A percentile compares a stretch with the other conserved stretches of the same genome.
Conservation (phyloP, 1,140 invertebrate genomes). For the Bombus cullumanus region DNA sequence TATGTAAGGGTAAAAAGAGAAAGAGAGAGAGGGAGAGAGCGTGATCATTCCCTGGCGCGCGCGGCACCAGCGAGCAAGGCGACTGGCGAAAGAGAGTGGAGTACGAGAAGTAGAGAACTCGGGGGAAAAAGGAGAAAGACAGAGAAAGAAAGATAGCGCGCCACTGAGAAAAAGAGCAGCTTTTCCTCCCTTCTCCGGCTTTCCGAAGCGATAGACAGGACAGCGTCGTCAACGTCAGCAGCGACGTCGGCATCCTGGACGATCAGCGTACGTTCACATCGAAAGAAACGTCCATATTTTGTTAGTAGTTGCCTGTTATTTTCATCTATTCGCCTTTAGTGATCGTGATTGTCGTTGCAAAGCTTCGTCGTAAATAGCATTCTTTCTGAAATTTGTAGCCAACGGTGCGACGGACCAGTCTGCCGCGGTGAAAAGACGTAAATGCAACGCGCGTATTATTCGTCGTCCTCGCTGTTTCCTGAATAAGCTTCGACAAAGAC, state of each 20-base stretch:
- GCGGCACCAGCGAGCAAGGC: neutral
- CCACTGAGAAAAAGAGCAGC: neutral
- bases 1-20: neutral
- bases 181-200: slow-evolving; percentile 14
- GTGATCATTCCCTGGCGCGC: neutral
- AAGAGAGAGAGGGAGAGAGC: neutral
- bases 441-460: neutral
- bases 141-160: neutral
- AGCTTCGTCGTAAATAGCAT: neutral
- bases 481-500: neutral
- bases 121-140: neutral
- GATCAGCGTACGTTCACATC: slow-evolving; percentile 52
- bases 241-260: slow-evolving; percentile 52
- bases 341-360: neutral
- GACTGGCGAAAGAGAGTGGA: neutral
- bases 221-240: slow-evolving; percentile 53
- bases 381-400: neutral
- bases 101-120: neutral
- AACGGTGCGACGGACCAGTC: neutral
- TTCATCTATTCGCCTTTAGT: neutral
- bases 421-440: neutral
- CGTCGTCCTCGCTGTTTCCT: neutral
- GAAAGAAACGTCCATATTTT: slow-evolving; percentile 49
- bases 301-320: slow-evolving; percentile 26
- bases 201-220: slow-evolving; percentile 3